phyloP scores from a whole-genome alignment of 1,140 invertebrate species.

The Hylaeus anthracinus region DNA sequence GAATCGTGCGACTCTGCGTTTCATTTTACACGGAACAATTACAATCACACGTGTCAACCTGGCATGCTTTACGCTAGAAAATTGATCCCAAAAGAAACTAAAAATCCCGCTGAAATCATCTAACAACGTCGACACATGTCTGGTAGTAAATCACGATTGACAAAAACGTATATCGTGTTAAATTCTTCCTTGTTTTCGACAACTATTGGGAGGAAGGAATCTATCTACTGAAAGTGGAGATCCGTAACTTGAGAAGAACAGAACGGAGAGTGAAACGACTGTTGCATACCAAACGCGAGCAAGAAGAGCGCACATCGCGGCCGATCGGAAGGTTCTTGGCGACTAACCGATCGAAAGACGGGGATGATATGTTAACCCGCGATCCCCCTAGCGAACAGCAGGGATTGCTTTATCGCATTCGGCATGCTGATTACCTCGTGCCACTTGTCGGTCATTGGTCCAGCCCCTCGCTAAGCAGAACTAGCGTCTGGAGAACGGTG shows the following conservation, averaged over 20 bases:
- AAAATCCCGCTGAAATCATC: too few relatives aligned
- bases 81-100: too few relatives aligned
- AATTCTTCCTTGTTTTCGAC: too few relatives aligned
- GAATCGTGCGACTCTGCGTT: too few relatives aligned
- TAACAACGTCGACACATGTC: too few relatives aligned
- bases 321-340: conserved; percentile 26
- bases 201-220: too few relatives aligned
- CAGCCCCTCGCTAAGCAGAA: conserved; percentile 40
- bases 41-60: too few relatives aligned
- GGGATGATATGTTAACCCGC: conserved; percentile 66
- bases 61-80: too few relatives aligned
- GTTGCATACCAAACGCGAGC: conserved; percentile 67
- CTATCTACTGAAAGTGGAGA: too few relatives aligned
- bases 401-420: conserved; percentile 75
- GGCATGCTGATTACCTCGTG: conserved; percentile 78
- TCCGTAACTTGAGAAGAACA: not conserved
- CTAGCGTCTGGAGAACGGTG: conserved; percentile 30
- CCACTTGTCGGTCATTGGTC: conserved; percentile 79
- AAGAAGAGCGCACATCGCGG: conserved; percentile 70
- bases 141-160: too few relatives aligned
- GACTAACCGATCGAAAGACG: conserved; percentile 54
- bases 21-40: too few relatives aligned
- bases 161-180: too few relatives aligned
- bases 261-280: not conserved
- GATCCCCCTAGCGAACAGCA: conserved; percentile 47